phyloP scores from a whole-genome alignment of 2,888 invertebrate species.

The Mythimna loreyi region DNA sequence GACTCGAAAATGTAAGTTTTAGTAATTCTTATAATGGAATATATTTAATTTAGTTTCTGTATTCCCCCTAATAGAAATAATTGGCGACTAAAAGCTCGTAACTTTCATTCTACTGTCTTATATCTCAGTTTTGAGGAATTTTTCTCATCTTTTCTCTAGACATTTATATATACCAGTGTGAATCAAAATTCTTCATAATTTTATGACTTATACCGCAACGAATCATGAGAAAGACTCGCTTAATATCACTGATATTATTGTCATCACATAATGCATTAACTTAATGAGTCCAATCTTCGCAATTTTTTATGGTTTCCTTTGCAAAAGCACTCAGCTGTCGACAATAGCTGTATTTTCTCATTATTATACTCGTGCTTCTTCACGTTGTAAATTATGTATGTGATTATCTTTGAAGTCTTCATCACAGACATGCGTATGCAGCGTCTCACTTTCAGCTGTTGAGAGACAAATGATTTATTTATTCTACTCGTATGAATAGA shows the following conservation, averaged over 20 bases:
- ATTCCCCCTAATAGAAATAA: not conserved
- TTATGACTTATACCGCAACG: constrained; percentile 30
- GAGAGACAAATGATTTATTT: not conserved
- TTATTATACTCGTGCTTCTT: constrained; percentile 42
- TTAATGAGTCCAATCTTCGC: constrained; percentile 59
- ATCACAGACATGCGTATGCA: not conserved
- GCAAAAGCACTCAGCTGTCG: constrained; percentile 50
- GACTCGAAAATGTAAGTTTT: not conserved
- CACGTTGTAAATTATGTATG: constrained; percentile 28
- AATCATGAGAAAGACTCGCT: constrained; percentile 41
- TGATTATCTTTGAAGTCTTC: constrained; percentile 18
- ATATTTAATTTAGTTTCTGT: not conserved
- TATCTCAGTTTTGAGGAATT: not conserved
- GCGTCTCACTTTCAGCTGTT: not conserved
- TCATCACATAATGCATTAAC: constrained; percentile 54
- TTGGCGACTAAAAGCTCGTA: not conserved
- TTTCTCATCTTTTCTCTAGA: not conserved
- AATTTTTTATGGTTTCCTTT: constrained; percentile 58
- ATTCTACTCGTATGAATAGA: not conserved
- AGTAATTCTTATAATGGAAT: not conserved
- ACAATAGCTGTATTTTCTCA: constrained; percentile 46
- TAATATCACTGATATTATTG: constrained; percentile 48
- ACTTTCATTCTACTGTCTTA: no score
- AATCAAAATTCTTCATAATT: not conserved
- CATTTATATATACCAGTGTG: not conserved